phyloP scores from a whole-genome alignment of 2,888 invertebrate species.

The Ferrisia virgata region DNA sequence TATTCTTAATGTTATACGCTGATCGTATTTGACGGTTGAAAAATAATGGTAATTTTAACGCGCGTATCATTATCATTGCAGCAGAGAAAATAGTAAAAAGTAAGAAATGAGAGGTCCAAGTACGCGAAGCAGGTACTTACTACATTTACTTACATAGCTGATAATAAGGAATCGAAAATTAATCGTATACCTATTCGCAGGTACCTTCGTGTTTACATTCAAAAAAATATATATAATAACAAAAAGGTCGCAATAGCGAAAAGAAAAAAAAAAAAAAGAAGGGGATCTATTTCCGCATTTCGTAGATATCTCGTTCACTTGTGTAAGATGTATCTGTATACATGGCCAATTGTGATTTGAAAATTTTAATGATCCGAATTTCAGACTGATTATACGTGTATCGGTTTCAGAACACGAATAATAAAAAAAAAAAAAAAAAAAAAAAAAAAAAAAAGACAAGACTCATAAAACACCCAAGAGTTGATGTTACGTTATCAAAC shows the following conservation, averaged over 20 bases:
- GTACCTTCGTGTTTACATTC: too few relatives aligned
- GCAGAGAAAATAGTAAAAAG: not conserved
- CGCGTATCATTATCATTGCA: not conserved
- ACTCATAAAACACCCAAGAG: constrained; percentile 38
- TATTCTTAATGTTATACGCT: not conserved
- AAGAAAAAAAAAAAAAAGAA: too few relatives aligned
- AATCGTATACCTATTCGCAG: too few relatives aligned
- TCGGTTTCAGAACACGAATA: constrained; percentile 10
- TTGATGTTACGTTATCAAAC: not conserved
- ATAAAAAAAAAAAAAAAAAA: too few relatives aligned
- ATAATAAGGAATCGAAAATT: too few relatives aligned
- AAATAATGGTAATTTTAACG: not conserved
- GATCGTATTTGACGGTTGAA: constrained; percentile 8
- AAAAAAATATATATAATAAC: too few relatives aligned
- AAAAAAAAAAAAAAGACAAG: constrained; percentile 10
- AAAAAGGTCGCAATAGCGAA: too few relatives aligned
- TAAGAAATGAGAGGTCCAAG: not conserved
- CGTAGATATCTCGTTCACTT: too few relatives aligned
- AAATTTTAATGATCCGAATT: not conserved
- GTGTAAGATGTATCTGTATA: too few relatives aligned
- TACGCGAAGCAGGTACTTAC: too few relatives aligned
- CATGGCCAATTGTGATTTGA: not conserved
- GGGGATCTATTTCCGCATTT: too few relatives aligned
- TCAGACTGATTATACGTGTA: not conserved
- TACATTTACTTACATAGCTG: too few relatives aligned